Conservation (phyloP, 2,113 vertebrate species). For the Fulica atra region DNA sequence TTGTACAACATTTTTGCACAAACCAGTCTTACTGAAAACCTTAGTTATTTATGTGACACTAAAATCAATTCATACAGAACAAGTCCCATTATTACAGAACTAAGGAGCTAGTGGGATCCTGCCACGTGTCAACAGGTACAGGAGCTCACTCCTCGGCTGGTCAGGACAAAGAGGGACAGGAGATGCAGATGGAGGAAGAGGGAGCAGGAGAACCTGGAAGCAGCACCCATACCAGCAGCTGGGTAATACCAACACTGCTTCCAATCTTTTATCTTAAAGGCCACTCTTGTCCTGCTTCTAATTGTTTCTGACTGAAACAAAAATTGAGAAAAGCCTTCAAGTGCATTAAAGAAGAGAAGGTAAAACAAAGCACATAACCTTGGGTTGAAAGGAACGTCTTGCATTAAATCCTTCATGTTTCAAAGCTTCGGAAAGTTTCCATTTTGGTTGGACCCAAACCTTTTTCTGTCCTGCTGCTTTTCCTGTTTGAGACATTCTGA, state of each 20-base stretch:
- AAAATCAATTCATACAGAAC: background rate
- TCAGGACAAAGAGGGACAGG: background rate
- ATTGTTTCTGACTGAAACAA: background rate
- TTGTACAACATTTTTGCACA: background rate
- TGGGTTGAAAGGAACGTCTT: background rate
- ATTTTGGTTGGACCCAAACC: background rate
- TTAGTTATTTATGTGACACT: background rate
- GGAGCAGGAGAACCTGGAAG: background rate
- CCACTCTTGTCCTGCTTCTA: background rate
- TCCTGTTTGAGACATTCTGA: background rate
- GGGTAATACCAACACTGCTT: background rate
- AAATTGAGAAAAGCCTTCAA: background rate
- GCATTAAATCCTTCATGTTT: background rate
- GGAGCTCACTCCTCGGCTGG: background rate
- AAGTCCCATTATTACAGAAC: background rate
- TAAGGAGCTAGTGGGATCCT: background rate
- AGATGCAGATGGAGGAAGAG: background rate
- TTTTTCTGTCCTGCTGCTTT: background rate
- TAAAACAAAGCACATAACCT: background rate
- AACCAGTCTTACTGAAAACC: background rate
- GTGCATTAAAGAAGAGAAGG: background rate
- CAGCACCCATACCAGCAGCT: too few relatives aligned
- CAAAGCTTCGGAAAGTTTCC: background rate
- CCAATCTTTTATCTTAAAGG: background rate
- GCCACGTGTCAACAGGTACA: rapidly evolving